phyloP scores from a whole-genome alignment of 2,113 vertebrate genomes.

The Ceyx melanurus region DNA sequence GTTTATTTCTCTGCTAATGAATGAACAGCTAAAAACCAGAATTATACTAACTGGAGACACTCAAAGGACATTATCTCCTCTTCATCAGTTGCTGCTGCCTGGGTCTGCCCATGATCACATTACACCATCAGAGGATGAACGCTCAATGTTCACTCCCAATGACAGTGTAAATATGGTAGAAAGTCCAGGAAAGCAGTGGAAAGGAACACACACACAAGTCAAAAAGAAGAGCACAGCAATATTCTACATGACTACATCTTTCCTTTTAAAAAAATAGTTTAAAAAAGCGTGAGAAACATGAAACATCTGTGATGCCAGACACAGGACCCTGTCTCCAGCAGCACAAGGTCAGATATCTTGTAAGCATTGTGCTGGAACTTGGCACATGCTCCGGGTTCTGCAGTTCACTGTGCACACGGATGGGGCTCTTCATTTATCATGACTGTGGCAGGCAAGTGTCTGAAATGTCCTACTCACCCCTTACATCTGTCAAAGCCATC shows the following conservation, averaged over 20 bases:
- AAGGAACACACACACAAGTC: not conserved
- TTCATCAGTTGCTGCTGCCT: slow-evolving; percentile 3
- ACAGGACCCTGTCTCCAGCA: not conserved
- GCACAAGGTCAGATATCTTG: not conserved
- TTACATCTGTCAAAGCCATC: not conserved
- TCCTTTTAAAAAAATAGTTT: not conserved
- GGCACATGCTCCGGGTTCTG: fast-evolving
- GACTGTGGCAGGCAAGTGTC: not conserved
- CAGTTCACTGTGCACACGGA: not conserved
- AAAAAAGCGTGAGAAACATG: not conserved
- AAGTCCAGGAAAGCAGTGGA: not conserved
- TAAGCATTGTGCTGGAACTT: not conserved
- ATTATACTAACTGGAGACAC: slow-evolving; percentile 25
- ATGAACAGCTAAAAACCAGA: slow-evolving; percentile 45
- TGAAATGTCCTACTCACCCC: not conserved
- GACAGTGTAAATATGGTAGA: not conserved
- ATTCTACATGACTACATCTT: not conserved
- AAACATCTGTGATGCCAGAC: not conserved
- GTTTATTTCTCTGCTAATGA: slow-evolving; percentile 56
- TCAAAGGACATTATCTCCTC: slow-evolving; percentile 35
- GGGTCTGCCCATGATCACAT: not conserved
- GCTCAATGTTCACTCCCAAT: not conserved
- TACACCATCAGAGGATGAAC: not conserved
- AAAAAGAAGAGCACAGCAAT: not conserved
- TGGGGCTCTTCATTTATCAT: not conserved